Evolutionary conservation across 1,140 invertebrate species (phyloP), one percentile per base, ranked within the genome.

Genomic region (Chelonus insularis): DNA sequence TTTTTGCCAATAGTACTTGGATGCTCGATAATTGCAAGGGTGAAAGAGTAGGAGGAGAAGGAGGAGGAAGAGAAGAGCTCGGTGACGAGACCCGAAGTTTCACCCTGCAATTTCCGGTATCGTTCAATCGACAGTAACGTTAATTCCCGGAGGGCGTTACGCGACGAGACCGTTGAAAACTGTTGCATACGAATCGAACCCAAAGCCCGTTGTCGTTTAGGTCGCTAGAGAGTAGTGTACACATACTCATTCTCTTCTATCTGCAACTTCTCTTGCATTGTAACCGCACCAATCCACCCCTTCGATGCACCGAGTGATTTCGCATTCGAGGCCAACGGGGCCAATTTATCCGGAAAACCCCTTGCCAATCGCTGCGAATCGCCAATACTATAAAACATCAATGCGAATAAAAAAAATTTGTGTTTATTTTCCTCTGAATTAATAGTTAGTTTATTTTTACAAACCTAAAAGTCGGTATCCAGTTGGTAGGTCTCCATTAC

Each of bases 101-200:
- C 36, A 62, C 54, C 60, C 60, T 41, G 25, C 60, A 62, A 62
- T 62, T 62, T 62, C 54, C 54, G 36, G 50, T 62, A 62, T 62
- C 54, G 60, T 23, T 56, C 50, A 54, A 43, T 62, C 48, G 39
- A 50, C 47, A 50, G 51, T 5, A 51, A 43, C 43, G 54, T 47
- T 62, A 62, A 62, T 62, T 62, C 60, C 60, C 60, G n/a, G 21
- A 18, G 47, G 39, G 45, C 45, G 55, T 39, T 52, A 43, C 47
- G 32, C 41, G 20, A 32, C 23, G 37, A 47, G 55, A 32, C 60
- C 45, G 25, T 57, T 23, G 54, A 62, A 57, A 62, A 57, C 60
- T 57, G 58, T 54, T 62, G 36, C 55, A 52, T 51, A 51, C 47
- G 12, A 57, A 57, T 57, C 25, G 25, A 14, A 45, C 21, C 34